Base-by-base conservation (phyloP, 2,797 vertebrate species). In the Merluccius polli region DNA sequence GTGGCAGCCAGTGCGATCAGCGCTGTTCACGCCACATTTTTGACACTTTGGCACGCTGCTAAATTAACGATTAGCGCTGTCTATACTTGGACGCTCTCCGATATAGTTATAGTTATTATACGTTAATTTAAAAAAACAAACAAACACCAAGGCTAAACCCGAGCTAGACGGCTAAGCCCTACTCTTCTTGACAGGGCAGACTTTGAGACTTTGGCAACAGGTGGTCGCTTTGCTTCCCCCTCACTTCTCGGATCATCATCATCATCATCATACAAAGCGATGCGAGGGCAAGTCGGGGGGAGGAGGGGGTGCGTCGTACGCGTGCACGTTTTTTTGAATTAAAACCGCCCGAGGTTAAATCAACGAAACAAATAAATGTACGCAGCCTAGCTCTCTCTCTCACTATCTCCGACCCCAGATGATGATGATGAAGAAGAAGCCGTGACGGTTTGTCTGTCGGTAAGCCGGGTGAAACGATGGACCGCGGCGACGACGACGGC, bases 141-240 rank as follows among this genome's bases (percentile, higher is more conserved):
- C n/a, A 13, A 24, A 24, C 59, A 65, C 12, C 1, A 24, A 1
- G 59, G 59, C 8, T 63, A 9, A 59, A 59, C 21, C 15, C 16
- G 48, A 59, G 52, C 52, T 59, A n/a, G n/a, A n/a, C 52, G 52
- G 52, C 52, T 59, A 59, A 63, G 52, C n/a, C n/a, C 52, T 63
- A 11, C 59, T 65, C 59, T 35, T 35, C 33, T 65, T 65, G n/a
- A 27, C 59, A 65, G 59, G 24, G 59, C 2, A 12, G 3, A 59
- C 10, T 65, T 65, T 65, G 59, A 65, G n/a, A 65, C 59, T 65
- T 27, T 4, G n/a, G 7, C 59, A 27, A 65, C 59, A 65, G 59
- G 59, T 65, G 59, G 3, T 65, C 10, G 11, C 59, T 27, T 65
- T 24, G 10, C 59, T n/a, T 59, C 2, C 24, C 24, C n/a, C 21